Conservation (phyloP, 2,113 vertebrate species). For the Xenus cinereus region DNA sequence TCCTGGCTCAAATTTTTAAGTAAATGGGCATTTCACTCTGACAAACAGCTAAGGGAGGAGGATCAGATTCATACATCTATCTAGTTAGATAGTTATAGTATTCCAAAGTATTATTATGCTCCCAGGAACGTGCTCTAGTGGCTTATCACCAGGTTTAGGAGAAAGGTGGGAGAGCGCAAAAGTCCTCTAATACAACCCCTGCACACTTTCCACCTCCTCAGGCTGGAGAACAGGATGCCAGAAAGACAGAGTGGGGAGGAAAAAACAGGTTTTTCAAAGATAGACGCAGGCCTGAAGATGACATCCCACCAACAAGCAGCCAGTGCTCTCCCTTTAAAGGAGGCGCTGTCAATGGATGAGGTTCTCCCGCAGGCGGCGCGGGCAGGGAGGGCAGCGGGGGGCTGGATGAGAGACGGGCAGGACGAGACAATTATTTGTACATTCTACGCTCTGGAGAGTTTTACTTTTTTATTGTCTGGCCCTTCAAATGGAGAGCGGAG, state of each 20-base stretch:
- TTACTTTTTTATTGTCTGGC: background rate
- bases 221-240: background rate
- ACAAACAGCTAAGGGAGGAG: background rate
- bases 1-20: background rate
- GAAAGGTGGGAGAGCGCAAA: background rate
- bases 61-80: background rate
- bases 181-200: background rate
- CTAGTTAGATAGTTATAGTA: background rate
- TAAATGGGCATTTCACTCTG: background rate
- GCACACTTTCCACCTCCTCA: background rate
- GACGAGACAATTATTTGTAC: background rate
- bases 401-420: background rate
- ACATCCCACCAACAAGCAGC: background rate
- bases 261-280: background rate
- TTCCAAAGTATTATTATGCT: background rate
- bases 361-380: background rate
- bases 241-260: background rate
- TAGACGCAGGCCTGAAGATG: rapidly evolving
- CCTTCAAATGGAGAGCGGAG: background rate
- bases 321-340: rapidly evolving
- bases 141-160: background rate
- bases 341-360: rapidly evolving
- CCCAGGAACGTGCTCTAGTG: background rate
- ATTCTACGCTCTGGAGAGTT: background rate
- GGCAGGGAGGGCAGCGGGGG: background rate